These are phyloP conservation scores for Acronicta psi DNA, from an alignment of 2,888 invertebrate species.

Conservation along the genomic window DNA sequence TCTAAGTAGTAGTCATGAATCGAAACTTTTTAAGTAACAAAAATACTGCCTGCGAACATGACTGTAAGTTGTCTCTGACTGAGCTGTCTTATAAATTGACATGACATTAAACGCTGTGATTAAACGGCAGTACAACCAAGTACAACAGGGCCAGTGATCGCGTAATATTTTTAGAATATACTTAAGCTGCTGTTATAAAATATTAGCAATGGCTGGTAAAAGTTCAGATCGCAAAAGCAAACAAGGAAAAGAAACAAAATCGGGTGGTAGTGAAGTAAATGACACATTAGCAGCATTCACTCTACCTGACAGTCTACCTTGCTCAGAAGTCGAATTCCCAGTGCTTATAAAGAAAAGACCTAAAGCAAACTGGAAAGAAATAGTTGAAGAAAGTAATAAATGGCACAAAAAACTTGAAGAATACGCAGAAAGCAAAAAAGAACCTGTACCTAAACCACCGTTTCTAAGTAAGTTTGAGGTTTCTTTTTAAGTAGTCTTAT, in stretches of 20 bases:
- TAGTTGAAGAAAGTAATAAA: constrained; percentile 72
- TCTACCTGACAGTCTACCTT: constrained; percentile 78
- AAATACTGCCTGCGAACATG: constrained; percentile 6
- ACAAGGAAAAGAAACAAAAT: constrained; percentile 64
- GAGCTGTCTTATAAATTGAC: background rate
- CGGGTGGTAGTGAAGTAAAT: constrained; percentile 54
- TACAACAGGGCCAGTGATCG: background rate
- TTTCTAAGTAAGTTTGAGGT: constrained; percentile 71
- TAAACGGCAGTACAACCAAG: too few species aligned
- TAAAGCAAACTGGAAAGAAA: constrained; percentile 74
- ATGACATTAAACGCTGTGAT: background rate
- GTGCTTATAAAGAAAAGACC: constrained; percentile 62
- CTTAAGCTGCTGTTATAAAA: background rate
- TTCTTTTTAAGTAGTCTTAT: too few species aligned
- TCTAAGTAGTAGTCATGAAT: too few species aligned
- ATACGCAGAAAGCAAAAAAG: constrained; percentile 66
- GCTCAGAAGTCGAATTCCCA: constrained; percentile 81
- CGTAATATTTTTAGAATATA: background rate
- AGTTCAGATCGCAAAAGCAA: constrained; percentile 75
- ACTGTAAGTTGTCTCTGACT: background rate
- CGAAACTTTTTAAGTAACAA: constrained; percentile 7
- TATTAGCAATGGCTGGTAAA: constrained; percentile 71
- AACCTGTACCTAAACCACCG: constrained; percentile 64
- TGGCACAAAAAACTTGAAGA: constrained; percentile 68
- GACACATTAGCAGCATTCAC: constrained; percentile 71